A percentile compares a stretch with the other conserved stretches of the same genome.
These are phyloP conservation scores for Scortum barcoo DNA, from an alignment of 2,113 vertebrate species.

Conservation along the genomic window DNA sequence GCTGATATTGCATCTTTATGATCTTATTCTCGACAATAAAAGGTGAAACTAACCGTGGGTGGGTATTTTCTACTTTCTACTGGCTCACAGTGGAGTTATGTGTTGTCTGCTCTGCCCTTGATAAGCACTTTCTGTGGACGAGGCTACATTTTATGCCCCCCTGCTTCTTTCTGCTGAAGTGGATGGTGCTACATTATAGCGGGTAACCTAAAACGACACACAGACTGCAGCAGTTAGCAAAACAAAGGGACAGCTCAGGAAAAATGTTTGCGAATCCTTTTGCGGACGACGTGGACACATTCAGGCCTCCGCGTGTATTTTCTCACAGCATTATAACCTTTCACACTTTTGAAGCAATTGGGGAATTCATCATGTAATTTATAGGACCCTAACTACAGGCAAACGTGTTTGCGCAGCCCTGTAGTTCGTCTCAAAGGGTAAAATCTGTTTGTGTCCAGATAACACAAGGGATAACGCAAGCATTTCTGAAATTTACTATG, in stretches of 20 bases:
- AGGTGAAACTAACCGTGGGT: not conserved
- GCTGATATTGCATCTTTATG: constrained; percentile 37
- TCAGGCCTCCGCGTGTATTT: constrained; percentile 25
- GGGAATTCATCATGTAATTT: constrained; percentile 39
- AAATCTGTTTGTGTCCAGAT: not conserved
- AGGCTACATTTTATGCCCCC: constrained; percentile 74
- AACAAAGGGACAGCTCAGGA: constrained; percentile 60
- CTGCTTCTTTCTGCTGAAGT: constrained; percentile 76
- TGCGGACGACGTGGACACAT: constrained; percentile 12
- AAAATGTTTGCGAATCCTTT: constrained; percentile 33
- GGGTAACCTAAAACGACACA: constrained; percentile 78
- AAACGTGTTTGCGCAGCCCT: not conserved
- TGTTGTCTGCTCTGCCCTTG: constrained; percentile 67
- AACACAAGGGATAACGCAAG: constrained; percentile 9
- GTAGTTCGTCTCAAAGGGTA: constrained; percentile 11
- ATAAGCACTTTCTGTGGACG: constrained; percentile 68
- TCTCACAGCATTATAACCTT: constrained; percentile 28
- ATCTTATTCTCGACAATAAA: constrained; percentile 35
- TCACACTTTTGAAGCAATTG: constrained; percentile 35
- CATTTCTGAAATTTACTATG: constrained; percentile 27
- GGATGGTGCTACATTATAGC: constrained; percentile 66
- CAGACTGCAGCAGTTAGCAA: constrained; percentile 71
- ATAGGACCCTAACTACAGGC: constrained; percentile 9
- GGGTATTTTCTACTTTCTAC: not conserved
- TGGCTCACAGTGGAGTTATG: constrained; percentile 54